Base-by-base conservation (phyloP, 2,888 invertebrate genomes). In the Ennomos erosarius region DNA sequence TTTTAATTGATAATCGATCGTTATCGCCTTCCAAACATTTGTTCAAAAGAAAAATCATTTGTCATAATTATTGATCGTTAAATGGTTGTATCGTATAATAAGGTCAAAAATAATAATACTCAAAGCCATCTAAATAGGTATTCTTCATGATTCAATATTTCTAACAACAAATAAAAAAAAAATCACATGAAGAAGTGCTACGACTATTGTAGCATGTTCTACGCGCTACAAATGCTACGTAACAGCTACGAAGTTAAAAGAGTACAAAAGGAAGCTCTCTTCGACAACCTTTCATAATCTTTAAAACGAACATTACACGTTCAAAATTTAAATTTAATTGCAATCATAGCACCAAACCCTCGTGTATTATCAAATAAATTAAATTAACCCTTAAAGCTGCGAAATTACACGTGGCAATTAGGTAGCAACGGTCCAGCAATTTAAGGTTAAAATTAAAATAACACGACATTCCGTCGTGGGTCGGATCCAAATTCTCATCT, bases 341-440 rank as follows among this genome's bases (percentile, higher is more conserved):
- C 66, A 70, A 74, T 75, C 68, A 70, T 55, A 57, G 37, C 70
- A 62, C 65, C 69, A 52, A 59, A 62, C 51, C 43, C 50, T 5
- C 71, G 74, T 77, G 69, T 78, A 79, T 79, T 79, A 76, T 75
- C 73, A 69, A 71, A 75, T 77, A 77, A 84, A 84, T 85, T 82
- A 76, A 82, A 84, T 84, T 80, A 85, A 84, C 84, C 82, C 79
- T 79, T 79, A 78, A 79, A 78, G 77, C 78, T 75, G 78, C 71
- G 74, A 80, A 84, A 85, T 86, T 85, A 84, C 83, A 76, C 75
- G 66, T 68, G 73, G 77, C 81, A 85, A 88, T 88, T 87, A 85
- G 76, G 79, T 73, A 72, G 75, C 72, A 79, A 79, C 74, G 75
- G 74, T 69, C 73, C 63, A 76, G 79, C 76, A 81, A 81, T 82